Evolutionary conservation across 2,797 vertebrate species (phyloP), one percentile per base, ranked within the genome.

Genomic region (Hozukius guyotensis): DNA sequence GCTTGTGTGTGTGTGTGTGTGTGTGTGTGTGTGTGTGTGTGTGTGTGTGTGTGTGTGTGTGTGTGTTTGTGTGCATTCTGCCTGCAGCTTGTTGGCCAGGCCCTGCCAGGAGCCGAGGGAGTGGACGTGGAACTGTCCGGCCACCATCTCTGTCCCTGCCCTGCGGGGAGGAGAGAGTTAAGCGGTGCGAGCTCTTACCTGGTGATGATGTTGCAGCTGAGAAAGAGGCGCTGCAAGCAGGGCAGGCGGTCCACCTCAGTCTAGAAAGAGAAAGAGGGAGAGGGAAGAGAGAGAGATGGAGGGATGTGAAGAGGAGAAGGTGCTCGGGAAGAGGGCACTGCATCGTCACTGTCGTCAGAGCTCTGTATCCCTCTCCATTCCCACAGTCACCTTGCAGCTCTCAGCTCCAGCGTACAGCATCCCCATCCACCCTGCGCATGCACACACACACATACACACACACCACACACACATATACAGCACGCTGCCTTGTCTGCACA

Each of bases 181-280:
- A 91, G 82, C 73, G 4, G 78, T 71, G 55, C 7, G 18, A 81
- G 84, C 88, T 78, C 97, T 97, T 98, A 99, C 99, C 97, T 97
- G 96, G 96, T 96, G 93, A 99, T 99, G 94, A 95, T 97, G 96
- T 99, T 99, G 95, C 96, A 97, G 96, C 98, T 98, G 96, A 99
- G 99, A 93, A 98, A 98, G 89, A 99, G 96, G 78, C 96, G 97
- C 87, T 98, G 97, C 93, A 99, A 96, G 94, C 94, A 87, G 94
- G 98, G 97, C 94, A 99, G 96, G 92, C 91, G 93, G 94, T 98
- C 97, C 96, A 98, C 96, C 97, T 98, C 97, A 93, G 96, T 97
- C 98, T 99, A 89, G 93, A 91, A 84, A 81, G 66, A 88, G 78
- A 86, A 86, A 84, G 74, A 86, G 82, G 84, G 78, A 90, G 80